These are phyloP conservation scores for Helogale parvula DNA, from an alignment of 2,113 vertebrate species.

Conservation along the genomic window DNA sequence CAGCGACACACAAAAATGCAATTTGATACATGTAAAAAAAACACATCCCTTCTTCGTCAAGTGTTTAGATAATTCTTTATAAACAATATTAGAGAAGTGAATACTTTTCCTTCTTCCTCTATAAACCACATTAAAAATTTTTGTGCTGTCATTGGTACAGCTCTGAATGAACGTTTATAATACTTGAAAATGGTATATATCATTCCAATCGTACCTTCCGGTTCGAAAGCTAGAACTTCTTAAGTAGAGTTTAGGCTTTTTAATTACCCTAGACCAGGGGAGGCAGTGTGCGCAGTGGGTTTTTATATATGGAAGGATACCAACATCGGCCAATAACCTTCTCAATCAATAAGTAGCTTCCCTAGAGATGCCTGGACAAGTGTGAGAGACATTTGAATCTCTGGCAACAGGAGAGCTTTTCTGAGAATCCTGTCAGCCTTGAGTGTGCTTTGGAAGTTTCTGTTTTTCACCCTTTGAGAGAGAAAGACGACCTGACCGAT, in stretches of 20 bases:
- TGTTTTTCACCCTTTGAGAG: neutral
- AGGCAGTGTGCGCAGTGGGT: constrained; percentile 47
- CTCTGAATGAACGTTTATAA: constrained; percentile 80
- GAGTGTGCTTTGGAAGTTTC: neutral
- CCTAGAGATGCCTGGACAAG: constrained; percentile 10
- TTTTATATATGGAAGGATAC: constrained; percentile 59
- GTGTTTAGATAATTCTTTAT: constrained; percentile 90
- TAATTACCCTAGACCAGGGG: constrained; percentile 44
- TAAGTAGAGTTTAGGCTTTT: constrained; percentile 55
- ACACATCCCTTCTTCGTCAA: constrained; percentile 73
- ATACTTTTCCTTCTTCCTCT: constrained; percentile 85
- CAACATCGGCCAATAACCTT: constrained; percentile 58
- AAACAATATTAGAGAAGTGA: constrained; percentile 88
- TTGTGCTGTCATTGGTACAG: constrained; percentile 81
- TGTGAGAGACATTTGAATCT: constrained; percentile 43
- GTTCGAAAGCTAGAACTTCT: constrained; percentile 68
- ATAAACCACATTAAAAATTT: constrained; percentile 83
- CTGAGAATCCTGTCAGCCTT: constrained; percentile 48
- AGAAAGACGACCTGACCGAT: neutral
- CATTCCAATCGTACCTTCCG: constrained; percentile 73
- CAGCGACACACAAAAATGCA: constrained; percentile 84
- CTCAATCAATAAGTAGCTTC: constrained; percentile 47
- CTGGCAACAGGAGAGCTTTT: constrained; percentile 52
- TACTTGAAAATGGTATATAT: constrained; percentile 80
- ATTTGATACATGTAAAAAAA: constrained; percentile 86